Evolutionary conservation across 2,113 vertebrate species (phyloP).

Genomic region (Protobothrops mucrosquamatus): DNA sequence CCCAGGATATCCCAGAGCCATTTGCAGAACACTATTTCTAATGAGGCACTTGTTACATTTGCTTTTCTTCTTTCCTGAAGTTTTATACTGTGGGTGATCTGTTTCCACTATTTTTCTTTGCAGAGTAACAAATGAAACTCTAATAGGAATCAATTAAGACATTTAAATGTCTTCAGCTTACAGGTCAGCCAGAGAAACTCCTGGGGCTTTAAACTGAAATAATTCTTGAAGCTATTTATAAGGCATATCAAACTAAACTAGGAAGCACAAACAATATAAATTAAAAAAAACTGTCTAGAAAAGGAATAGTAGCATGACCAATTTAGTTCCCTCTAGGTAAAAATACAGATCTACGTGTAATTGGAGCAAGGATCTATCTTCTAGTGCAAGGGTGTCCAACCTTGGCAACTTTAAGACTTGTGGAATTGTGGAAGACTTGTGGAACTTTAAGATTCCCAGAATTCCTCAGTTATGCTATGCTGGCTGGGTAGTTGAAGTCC

Average conservation of each 20-base stretch:
- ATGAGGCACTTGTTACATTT: conserved; percentile 46
- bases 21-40: conserved; percentile 43
- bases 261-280: conserved; percentile 37
- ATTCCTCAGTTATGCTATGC: background rate
- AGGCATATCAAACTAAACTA: conserved; percentile 33
- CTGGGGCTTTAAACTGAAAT: conserved; percentile 51
- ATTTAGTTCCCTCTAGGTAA: background rate
- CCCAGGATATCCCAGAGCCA: conserved; percentile 32
- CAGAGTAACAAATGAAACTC: conserved; percentile 50
- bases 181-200: conserved; percentile 46
- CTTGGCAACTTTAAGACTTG: background rate
- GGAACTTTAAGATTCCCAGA: background rate
- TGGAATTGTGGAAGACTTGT: background rate
- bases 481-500: background rate
- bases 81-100: conserved; percentile 46
- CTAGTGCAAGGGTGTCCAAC: background rate
- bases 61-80: conserved; percentile 26
- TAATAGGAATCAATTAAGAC: conserved; percentile 57
- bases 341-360: background rate
- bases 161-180: conserved; percentile 62
- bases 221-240: conserved; percentile 44
- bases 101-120: conserved; percentile 42
- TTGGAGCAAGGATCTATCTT: background rate
- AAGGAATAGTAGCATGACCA: background rate
- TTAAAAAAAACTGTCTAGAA: conserved; percentile 23